A percentile compares a stretch with the other conserved stretches of the same genome.
phyloP scores from a whole-genome alignment of 2,113 vertebrate species.

The Felis catus region F.catus_Fca126_mat1.0 CM031425.1:7376501-7377000 shows the following conservation, averaged over 20 bases:
- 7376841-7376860: not conserved
- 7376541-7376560: no score
- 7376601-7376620: no score
- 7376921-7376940: not conserved
- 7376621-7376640: no score
- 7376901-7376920: not conserved
- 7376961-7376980: not conserved
- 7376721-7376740: no score
- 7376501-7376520: not conserved
- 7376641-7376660: no score
- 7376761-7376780: not conserved
- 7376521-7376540: no score
- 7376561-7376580: no score
- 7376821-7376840: not conserved
- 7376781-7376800: not conserved
- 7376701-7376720: no score
- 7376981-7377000: not conserved
- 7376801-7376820: no score
- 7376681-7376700: no score
- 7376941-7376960: not conserved
- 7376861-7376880: not conserved
- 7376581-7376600: no score
- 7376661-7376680: no score
- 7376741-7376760: rapidly evolving
- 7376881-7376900: not conserved